phyloP scores from a whole-genome alignment of 2,797 vertebrate genomes.

The Ateles fusciceps region DNA sequence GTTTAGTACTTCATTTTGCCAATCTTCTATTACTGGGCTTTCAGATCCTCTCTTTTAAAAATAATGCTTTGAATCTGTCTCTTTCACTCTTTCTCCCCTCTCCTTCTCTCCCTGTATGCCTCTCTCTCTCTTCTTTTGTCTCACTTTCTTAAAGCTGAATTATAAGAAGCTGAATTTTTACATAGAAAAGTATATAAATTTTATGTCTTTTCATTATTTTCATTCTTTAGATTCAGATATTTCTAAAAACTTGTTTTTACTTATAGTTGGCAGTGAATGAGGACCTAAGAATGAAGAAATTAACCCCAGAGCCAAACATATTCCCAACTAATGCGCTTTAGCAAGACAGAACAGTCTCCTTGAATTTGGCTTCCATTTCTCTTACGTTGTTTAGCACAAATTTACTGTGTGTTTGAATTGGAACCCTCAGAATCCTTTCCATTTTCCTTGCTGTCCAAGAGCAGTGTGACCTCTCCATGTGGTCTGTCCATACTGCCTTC shows the following conservation, averaged over 20 bases:
- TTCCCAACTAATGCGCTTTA: background rate
- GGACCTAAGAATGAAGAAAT: background rate
- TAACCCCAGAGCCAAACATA: background rate
- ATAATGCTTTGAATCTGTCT: background rate
- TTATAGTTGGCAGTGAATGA: background rate
- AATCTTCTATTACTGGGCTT: background rate
- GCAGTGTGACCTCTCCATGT: background rate
- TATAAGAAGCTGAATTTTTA: conserved; percentile 24
- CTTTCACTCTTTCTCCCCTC: background rate
- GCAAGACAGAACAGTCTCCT: background rate
- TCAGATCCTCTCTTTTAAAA: conserved; percentile 13
- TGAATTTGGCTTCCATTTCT: conserved; percentile 2
- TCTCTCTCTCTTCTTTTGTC: background rate
- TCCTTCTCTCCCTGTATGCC: background rate
- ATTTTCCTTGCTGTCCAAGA: background rate
- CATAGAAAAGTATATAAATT: background rate
- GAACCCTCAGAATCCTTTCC: background rate
- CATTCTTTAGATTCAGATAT: background rate
- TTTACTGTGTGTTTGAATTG: background rate
- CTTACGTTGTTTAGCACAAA: background rate
- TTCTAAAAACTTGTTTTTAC: background rate
- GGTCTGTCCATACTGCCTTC: background rate
- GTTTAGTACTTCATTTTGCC: background rate
- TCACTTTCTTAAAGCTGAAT: background rate
- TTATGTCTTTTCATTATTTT: background rate